Conservation (phyloP, 2,797 vertebrate species). For the Cyclura pinguis region DNA sequence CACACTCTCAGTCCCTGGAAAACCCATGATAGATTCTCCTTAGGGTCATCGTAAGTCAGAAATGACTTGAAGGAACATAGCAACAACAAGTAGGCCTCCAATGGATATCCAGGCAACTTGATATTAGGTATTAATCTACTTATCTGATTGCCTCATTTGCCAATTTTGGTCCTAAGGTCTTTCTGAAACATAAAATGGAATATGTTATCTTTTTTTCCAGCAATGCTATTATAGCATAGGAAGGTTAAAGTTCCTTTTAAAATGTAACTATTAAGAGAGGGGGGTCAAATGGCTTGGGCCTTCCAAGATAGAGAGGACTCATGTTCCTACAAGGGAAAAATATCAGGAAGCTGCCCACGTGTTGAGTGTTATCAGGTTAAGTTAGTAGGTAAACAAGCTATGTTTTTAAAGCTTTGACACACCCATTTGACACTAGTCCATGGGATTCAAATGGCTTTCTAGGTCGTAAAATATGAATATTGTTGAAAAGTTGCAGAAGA, state of each 20-base stretch:
- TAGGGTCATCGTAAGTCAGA: too few species aligned
- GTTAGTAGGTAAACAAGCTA: conserved; percentile 16
- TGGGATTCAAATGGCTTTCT: not conserved
- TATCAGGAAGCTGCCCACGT: fast-evolving
- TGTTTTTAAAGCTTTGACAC: not conserved
- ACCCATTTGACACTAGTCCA: conserved; percentile 18
- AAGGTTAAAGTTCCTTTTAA: conserved; percentile 38
- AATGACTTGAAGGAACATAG: too few species aligned
- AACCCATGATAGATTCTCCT: too few species aligned
- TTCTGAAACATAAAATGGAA: not conserved
- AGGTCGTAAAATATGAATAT: not conserved
- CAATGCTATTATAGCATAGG: not conserved
- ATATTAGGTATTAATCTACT: not conserved
- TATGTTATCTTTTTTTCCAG: not conserved
- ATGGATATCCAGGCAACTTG: not conserved
- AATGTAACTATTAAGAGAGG: not conserved
- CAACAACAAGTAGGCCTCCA: too few species aligned
- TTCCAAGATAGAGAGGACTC: conserved; percentile 24
- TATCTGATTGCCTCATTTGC: not conserved
- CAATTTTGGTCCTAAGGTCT: not conserved
- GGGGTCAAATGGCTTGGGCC: not conserved
- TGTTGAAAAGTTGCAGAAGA: conserved; percentile 38
- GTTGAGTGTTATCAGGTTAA: conserved; percentile 2
- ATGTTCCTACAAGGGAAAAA: conserved; percentile 30
- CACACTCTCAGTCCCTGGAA: too few species aligned